Base-by-base conservation (phyloP, 2,797 vertebrate genomes). In the Trematomus bernacchii region DNA sequence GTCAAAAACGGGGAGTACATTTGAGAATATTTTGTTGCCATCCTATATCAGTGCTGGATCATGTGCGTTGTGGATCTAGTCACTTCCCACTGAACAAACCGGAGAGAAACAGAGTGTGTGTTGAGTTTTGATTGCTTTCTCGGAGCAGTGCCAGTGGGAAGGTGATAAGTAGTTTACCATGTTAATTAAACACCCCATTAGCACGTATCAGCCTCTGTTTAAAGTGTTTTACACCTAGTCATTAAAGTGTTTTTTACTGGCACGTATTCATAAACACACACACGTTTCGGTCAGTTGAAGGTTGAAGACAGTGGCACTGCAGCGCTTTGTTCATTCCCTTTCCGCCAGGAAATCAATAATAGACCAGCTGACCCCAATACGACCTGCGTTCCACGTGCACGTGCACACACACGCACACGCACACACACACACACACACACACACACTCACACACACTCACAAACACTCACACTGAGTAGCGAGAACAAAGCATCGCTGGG, bases 401-500 rank as follows among this genome's bases (percentile, higher is more conserved):
- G n/a, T n/a, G n/a, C 2, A 66, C 18, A n/a, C 52, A 51, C 2
- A 42, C 62, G 57, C 66, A 60, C 48, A 18, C 19, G 75, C 73
- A 76, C 57, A 61, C 21, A 15, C 15, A 76, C 66, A 73, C 62
- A 73, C 48, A 64, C 10, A 27, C 3, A 27, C 3, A 27, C 23
- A 3, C 0, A 27, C 23, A 3, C 0, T 27, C 3, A 3, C 6
- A 33, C 33, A 7, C 1, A 7, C 33, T 33, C 33, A 7, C 1
- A 33, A 33, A 33, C 6, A 33, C 33, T 33, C 77, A 73, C 83
- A 87, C 60, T 72, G 76, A 84, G 70, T 70, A 13, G 60, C 18
- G 71, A 85, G 91, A 90, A 92, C 92, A 93, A 92, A 92, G 91
- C 83, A 47, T 59, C 0, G 51, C 69, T 33, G 77, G 83, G 78